Percentiles rank a stretch among this genome's conserved stretches.
Evolutionary conservation across 2,113 vertebrate species (phyloP).

Genomic region (Siniperca chuatsi): DNA sequence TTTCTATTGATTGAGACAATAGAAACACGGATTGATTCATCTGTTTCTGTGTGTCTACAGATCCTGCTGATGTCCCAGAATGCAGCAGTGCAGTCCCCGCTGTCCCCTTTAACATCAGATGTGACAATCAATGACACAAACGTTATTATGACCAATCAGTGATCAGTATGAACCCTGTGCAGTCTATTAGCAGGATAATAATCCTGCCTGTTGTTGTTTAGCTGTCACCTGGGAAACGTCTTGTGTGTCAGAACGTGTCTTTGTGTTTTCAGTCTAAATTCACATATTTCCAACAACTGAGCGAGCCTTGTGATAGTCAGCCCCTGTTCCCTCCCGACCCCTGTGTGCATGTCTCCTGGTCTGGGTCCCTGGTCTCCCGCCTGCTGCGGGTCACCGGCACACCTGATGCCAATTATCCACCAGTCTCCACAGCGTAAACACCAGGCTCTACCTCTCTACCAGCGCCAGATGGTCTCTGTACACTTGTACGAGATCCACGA

Average conservation of each 20-base stretch:
- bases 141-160: too few relatives aligned
- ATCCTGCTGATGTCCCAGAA: conserved; percentile 10
- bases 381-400: too few relatives aligned
- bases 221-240: neutral
- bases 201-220: neutral
- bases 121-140: neutral
- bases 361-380: too few relatives aligned
- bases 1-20: neutral
- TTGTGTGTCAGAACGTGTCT: neutral
- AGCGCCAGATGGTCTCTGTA: too few relatives aligned
- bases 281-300: too few relatives aligned
- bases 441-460: too few relatives aligned
- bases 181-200: neutral
- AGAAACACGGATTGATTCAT: neutral
- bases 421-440: too few relatives aligned
- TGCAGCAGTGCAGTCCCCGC: neutral
- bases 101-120: neutral
- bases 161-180: neutral
- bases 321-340: too few relatives aligned
- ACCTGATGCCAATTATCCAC: too few relatives aligned
- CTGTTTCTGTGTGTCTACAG: neutral
- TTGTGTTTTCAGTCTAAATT: neutral
- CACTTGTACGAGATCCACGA: too few relatives aligned
- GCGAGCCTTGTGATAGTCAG: too few relatives aligned
- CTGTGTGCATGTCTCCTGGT: too few relatives aligned